These are phyloP conservation scores for Parapsyche elsis DNA, from an alignment of 1,140 invertebrate species.

Conservation along the genomic window DNA sequence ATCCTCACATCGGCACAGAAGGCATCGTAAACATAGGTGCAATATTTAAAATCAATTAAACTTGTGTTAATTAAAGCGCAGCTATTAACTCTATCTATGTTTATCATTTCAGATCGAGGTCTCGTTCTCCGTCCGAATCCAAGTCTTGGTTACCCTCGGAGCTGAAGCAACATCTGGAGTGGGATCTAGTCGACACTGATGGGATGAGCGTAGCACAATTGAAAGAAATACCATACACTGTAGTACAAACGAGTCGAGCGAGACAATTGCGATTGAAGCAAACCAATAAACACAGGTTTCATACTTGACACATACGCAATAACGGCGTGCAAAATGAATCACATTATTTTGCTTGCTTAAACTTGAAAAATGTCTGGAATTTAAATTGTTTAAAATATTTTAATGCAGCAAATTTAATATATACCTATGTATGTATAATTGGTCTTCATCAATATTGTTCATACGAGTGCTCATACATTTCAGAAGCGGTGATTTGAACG, in stretches of 20 bases:
- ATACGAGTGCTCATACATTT: too few species aligned
- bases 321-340: not conserved
- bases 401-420: too few species aligned
- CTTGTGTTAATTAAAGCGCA: slow-evolving; percentile 1
- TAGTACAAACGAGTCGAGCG: slow-evolving; percentile 78
- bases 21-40: slow-evolving; percentile 76
- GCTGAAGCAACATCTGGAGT: slow-evolving; percentile 86
- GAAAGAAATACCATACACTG: slow-evolving; percentile 91
- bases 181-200: slow-evolving; percentile 87
- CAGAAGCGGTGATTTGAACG: slow-evolving; percentile 44
- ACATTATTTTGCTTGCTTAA: not conserved
- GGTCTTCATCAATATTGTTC: too few species aligned
- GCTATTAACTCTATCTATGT: slow-evolving; percentile 46
- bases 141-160: slow-evolving; percentile 79
- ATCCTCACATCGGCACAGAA: slow-evolving; percentile 66
- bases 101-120: slow-evolving; percentile 67
- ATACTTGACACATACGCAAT: too few species aligned
- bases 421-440: too few species aligned
- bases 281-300: slow-evolving; percentile 58
- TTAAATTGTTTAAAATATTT: slow-evolving; percentile 29
- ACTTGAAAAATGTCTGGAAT: too few species aligned
- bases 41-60: slow-evolving; percentile 20
- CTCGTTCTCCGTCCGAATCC: slow-evolving; percentile 75
- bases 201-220: slow-evolving; percentile 91
- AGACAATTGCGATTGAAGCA: slow-evolving; percentile 69